Evolutionary conservation across 2,888 invertebrate genomes (phyloP).

Genomic region (Holacanthella duospinosa): DNA sequence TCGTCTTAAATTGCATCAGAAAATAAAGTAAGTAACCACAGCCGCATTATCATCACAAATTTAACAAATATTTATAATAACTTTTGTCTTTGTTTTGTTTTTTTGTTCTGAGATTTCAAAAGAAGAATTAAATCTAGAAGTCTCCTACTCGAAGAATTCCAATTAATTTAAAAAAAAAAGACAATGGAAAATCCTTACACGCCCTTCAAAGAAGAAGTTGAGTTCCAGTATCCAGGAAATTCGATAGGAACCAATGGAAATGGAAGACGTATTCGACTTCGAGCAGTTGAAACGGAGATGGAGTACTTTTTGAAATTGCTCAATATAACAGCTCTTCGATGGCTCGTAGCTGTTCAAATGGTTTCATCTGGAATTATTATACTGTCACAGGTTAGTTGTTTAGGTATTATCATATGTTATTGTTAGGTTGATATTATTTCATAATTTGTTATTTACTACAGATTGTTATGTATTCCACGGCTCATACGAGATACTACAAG

Average conservation of each 20-base stretch:
- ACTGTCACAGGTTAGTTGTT: constrained; percentile 14
- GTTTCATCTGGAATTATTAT: constrained; percentile 10
- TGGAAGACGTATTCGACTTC: constrained; percentile 12
- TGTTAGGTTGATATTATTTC: not conserved
- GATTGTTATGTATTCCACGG: constrained; percentile 10
- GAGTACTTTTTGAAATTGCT: constrained; percentile 19
- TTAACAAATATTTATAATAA: too few species aligned
- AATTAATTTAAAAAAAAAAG: too few species aligned
- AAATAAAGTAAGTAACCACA: too few species aligned
- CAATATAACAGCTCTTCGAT: constrained; percentile 16
- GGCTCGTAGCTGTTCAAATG: constrained; percentile 12
- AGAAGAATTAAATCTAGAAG: too few species aligned
- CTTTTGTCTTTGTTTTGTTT: too few species aligned
- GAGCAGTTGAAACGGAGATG: constrained; percentile 20
- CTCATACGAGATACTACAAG: constrained; percentile 6
- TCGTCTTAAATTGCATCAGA: too few species aligned
- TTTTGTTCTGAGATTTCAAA: too few species aligned
- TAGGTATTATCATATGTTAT: not conserved
- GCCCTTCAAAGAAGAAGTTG: not conserved
- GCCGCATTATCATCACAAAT: too few species aligned
- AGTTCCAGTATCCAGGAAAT: not conserved
- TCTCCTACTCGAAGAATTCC: too few species aligned
- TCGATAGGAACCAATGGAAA: not conserved
- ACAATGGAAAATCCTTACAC: not conserved
- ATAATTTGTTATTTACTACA: not conserved